Evolutionary conservation across 2,113 vertebrate species (phyloP), one percentile per base, ranked within the genome.

Genomic region (Coptodon bakossiorum): DNA sequence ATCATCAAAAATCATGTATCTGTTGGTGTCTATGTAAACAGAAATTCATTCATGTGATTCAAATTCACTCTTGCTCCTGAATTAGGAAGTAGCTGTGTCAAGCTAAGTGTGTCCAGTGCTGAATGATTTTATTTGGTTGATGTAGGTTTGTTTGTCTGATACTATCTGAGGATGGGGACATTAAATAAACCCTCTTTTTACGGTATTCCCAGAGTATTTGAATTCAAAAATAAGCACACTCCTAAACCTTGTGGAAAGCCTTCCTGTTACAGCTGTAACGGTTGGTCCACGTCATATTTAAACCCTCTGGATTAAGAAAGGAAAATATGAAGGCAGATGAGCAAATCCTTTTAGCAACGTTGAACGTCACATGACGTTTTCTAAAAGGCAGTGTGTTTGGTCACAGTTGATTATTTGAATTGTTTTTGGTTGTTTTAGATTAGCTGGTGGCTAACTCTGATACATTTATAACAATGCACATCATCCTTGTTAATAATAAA

Each of bases 381-480:
- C 71, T 50, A 22, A 56, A 19, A n/a, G 50, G 9, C 7, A 5
- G n/a, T 52, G 66, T 6, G 8, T 68, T 68, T 13, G 38, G 22
- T 24, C 22, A 73, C 22, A 45, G 38, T n/a, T 38, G 61, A 38
- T 66, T 11, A 12, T 66, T n/a, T 6, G 31, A 66, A 38, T 13
- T 66, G 31, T 36, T 36, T 36, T 36, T 38, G 36, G 36, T 38
- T 38, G 36, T 22, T 22, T 66, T 66, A 66, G 34, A 68, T 73
- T 27, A 24, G 12, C 66, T 22, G 3, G 24, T 1, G 13, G 66
- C 22, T 73, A 73, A 0, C 38, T 45, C 38, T 6, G 5, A 10
- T 6, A 73, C 38, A 16, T 10, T 45, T 27, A 27, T 6, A 27
- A 9, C 7, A 45, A 73, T 10, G 66, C 40, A 45, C 38, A 45